Evolutionary conservation across 2,797 vertebrate species (phyloP), one percentile per base, ranked within the genome.

Genomic region (Gymnothorax reevesii): DNA sequence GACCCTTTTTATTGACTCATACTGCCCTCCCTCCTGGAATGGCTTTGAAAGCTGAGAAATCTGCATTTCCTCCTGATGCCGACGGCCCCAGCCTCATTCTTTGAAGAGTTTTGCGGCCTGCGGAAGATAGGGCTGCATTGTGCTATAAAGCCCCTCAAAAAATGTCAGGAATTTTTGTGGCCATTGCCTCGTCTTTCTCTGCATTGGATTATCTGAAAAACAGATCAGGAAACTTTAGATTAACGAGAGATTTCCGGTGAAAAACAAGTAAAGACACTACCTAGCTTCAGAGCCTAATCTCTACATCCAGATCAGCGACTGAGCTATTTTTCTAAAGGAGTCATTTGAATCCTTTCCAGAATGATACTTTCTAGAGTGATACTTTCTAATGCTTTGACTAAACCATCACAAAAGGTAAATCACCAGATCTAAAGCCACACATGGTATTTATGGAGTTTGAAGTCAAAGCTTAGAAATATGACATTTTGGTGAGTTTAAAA

Each of bases 151-250:
- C 1, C 7, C 55, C 49, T 22, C 5, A 2, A 52, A 54, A 54
- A 80, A 80, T 80, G 52, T 80, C 77, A 80, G 77, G 77, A 80
- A 80, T 80, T 79, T 80, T 49, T 17, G 73, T 13, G 13, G 33
- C 1, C 7, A 12, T 10, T 27, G 12, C 1, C 25, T 33, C n/a
- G 12, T 42, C 25, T 77, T 17, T 77, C 42, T 49, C 33, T 52
- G 73, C 17, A 5, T 75, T n/a, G 17, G 62, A 13, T 52, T 49
- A 77, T 77, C 33, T 52, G 73, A 77, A 52, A 20, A 42, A 20
- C 42, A 5, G 33, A 77, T 77, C 73, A 17, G 73, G 73, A 77
- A 77, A 49, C 52, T 77, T 17, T 25, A 8, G 77, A 80, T 80
- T 22, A 9, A 55, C 17, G 10, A 22, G 15, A 55, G 49, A 55